Base-by-base conservation (phyloP, 1,140 invertebrate genomes). In the Pseudomyrmex concolor region DNA sequence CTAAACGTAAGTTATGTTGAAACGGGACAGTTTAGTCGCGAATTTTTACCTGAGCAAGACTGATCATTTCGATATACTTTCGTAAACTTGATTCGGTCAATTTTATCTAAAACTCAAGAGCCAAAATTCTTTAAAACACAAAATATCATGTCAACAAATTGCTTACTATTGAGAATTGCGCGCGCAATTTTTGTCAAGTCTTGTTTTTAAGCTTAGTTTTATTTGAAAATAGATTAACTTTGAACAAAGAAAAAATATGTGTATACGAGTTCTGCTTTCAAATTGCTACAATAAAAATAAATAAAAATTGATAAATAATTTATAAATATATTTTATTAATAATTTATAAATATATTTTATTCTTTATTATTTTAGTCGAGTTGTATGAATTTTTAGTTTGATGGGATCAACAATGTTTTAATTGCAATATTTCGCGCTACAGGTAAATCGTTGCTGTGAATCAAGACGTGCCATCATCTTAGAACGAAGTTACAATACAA, bases 21-120 rank as follows among this genome's bases (percentile, higher is more conserved):
- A 51, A 48, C 51, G 22, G 73, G 57, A 57, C 54, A 78, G 25
- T 72, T 78, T 71, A 22, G 43, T 19, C 50, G 34, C 55, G 48
- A 83, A 77, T 74, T 48, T 63, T 84, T n/a, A 77, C 59, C 70
- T 60, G 51, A 71, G 48, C 67, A 57, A 60, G 17, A 34, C 48
- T 45, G 48, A 82, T 82, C 48, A 43, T 67, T 82, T 59, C 17
- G 57, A 12, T 48, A 9, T 25, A 25, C 51, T 19, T 63, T 63
- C 25, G 8, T 10, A 1, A 48, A 57, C 12, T 13, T 25, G 19
- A 80, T 25, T 25, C 0, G 22, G 70, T 82, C 25, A 45, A 22
- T 15, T 12, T 25, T 0, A 19, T 45, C 2, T 4, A 12, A 63
- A 9, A 25, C 22, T 25, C 17, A 15, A 1, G 54, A 43, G 12